A percentile compares a stretch with the other conserved stretches of the same genome.
phyloP scores from a whole-genome alignment of 2,888 invertebrate genomes.

The Athalia cordata region DNA sequence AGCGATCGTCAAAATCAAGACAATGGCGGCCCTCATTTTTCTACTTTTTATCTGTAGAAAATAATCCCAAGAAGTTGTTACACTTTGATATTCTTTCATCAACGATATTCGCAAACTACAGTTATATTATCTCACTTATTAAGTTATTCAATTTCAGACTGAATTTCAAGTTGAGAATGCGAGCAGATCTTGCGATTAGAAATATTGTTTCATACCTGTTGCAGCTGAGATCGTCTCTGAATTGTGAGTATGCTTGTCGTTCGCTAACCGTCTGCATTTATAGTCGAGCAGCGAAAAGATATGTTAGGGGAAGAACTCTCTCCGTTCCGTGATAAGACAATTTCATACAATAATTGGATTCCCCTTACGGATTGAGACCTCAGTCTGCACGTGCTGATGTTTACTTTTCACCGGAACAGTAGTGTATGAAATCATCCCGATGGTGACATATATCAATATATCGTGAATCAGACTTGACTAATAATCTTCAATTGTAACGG shows the following conservation, averaged over 20 bases:
- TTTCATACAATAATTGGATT: neutral
- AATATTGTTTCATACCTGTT: neutral
- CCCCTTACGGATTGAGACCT: neutral
- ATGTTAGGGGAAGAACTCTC: constrained; percentile 12
- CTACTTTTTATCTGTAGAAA: too few relatives aligned
- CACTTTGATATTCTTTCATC: neutral
- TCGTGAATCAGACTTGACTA: too few relatives aligned
- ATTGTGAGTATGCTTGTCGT: neutral
- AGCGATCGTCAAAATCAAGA: constrained; percentile 9
- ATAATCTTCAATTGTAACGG: too few relatives aligned
- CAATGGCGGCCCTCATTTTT: constrained; percentile 20
- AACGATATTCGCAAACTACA: neutral
- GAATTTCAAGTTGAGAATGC: neutral
- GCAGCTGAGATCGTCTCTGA: neutral
- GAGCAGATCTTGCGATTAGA: neutral
- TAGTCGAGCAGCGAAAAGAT: neutral
- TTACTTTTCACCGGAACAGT: too few relatives aligned
- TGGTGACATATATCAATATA: too few relatives aligned
- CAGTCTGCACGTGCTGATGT: too few relatives aligned
- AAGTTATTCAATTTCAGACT: too few relatives aligned
- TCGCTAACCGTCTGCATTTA: neutral
- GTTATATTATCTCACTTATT: too few relatives aligned
- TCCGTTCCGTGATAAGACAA: neutral
- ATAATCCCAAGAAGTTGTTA: neutral
- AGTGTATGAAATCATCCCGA: too few relatives aligned